Evolutionary conservation across 2,797 vertebrate genomes (phyloP).

Genomic region (Dryobates pubescens): DNA sequence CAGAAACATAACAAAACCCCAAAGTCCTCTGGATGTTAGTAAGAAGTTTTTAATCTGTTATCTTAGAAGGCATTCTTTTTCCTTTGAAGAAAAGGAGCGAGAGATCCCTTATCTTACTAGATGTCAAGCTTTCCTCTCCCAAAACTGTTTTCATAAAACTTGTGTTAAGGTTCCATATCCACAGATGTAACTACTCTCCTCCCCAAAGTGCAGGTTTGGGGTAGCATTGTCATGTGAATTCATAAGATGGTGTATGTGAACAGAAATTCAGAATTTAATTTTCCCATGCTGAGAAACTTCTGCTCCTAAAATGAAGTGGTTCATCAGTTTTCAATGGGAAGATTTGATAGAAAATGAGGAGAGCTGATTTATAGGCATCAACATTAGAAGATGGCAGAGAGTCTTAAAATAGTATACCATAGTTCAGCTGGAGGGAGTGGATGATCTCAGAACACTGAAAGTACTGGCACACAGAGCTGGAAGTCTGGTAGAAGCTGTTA

Average conservation of each 20-base stretch:
- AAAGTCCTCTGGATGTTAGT: not conserved
- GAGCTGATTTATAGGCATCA: not conserved
- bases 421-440: not conserved
- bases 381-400: not conserved
- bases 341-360: not conserved
- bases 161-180: not conserved
- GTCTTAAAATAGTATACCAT: not conserved
- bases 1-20: not conserved
- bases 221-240: not conserved
- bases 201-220: not conserved
- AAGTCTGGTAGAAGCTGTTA: not conserved
- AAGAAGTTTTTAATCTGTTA: not conserved
- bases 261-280: not conserved
- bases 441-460: not conserved
- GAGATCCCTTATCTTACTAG: not conserved
- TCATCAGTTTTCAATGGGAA: not conserved
- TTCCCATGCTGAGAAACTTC: not conserved
- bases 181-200: not conserved
- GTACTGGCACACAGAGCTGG: not conserved
- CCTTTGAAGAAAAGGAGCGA: not conserved
- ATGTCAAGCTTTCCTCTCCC: not conserved
- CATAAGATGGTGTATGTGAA: not conserved
- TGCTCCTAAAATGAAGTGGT: not conserved
- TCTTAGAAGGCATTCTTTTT: not conserved
- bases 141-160: not conserved